A percentile compares a stretch with the other conserved stretches of the same genome.
Evolutionary conservation across 2,113 vertebrate genomes (phyloP).

Genomic region (Oncorhynchus gorbuscha): DNA sequence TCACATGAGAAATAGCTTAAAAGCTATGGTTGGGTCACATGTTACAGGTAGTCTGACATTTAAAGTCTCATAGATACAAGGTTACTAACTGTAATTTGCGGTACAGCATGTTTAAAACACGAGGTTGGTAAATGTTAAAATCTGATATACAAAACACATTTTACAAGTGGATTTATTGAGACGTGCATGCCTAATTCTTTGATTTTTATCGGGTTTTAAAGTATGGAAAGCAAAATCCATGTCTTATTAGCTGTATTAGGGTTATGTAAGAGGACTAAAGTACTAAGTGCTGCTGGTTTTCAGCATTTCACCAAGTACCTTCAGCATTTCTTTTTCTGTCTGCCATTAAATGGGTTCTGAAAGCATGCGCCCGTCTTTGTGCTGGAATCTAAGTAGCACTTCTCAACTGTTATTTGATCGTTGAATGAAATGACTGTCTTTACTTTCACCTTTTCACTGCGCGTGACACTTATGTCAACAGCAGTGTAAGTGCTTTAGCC

Average conservation of each 20-base stretch:
- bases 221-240: not conserved
- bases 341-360: not conserved
- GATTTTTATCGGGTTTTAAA: not conserved
- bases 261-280: slow-evolving; percentile 23
- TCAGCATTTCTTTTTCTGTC: not conserved
- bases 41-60: not conserved
- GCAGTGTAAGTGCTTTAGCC: not conserved
- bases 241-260: slow-evolving; percentile 16
- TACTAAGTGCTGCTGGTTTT: not conserved
- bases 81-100: not conserved
- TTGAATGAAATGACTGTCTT: not conserved
- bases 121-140: not conserved
- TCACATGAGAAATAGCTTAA: no score
- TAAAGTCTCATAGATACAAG: not conserved
- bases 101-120: not conserved
- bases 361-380: not conserved
- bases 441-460: not conserved
- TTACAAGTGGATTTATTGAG: not conserved
- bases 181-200: not conserved
- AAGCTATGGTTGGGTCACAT: not conserved
- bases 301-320: not conserved
- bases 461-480: not conserved
- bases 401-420: not conserved
- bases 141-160: no score
- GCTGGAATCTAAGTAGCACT: not conserved